A percentile compares a stretch with the other conserved stretches of the same genome.
Evolutionary conservation across 1,140 invertebrate genomes (phyloP).

Genomic region (Ceratina australensis): DNA sequence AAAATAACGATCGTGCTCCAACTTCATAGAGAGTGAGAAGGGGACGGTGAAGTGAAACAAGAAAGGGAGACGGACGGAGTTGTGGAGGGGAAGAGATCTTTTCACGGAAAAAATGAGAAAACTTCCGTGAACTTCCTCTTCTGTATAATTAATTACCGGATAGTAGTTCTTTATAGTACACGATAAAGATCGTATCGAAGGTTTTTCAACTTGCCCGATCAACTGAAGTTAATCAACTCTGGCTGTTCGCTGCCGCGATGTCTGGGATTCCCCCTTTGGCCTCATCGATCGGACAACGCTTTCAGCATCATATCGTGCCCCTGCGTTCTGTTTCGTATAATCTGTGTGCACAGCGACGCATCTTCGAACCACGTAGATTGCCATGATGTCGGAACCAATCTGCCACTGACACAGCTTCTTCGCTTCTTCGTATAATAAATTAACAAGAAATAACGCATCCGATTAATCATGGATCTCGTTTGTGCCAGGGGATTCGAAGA

Average conservation of each 20-base stretch:
- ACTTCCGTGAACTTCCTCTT: constrained; percentile 31
- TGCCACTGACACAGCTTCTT: constrained; percentile 21
- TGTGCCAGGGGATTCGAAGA: constrained; percentile 16
- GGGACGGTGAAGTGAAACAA: neutral
- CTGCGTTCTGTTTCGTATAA: constrained; percentile 34
- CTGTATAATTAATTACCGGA: constrained; percentile 45
- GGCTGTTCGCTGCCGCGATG: constrained; percentile 23
- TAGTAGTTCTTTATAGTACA: constrained; percentile 39
- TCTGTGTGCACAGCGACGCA: constrained; percentile 7
- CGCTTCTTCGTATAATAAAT: constrained; percentile 40
- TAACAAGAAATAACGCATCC: constrained; percentile 47
- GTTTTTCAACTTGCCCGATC: constrained; percentile 27
- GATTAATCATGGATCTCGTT: constrained; percentile 46
- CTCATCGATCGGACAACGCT: constrained; percentile 23
- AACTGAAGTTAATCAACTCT: constrained; percentile 34
- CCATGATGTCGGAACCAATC: constrained; percentile 42
- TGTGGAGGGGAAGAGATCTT: constrained; percentile 1
- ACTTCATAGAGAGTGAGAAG: neutral
- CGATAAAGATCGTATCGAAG: constrained; percentile 45
- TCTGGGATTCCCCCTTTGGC: constrained; percentile 20
- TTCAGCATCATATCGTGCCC: neutral
- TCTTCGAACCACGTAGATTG: constrained; percentile 33
- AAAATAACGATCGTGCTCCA: constrained; percentile 19
- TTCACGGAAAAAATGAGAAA: constrained; percentile 36
- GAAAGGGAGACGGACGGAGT: neutral